Evolutionary conservation across 1,140 invertebrate genomes (phyloP), one percentile per base, ranked within the genome.

Genomic region (Ips nitidus): DNA sequence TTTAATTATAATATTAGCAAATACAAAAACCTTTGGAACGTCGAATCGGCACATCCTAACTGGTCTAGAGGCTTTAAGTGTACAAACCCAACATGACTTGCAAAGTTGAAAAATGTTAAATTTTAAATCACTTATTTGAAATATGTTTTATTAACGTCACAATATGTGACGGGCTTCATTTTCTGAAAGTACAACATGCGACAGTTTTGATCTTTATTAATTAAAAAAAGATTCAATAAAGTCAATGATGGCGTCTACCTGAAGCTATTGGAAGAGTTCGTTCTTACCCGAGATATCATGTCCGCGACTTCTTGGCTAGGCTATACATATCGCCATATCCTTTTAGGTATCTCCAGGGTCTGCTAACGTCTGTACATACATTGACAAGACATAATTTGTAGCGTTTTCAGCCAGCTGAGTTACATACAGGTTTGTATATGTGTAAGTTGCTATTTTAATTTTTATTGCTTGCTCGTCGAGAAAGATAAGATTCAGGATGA

Each of bases 1-100:
- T 75, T 75, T 76, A 75, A 76, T 76, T 76, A 76, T 75, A 76
- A 76, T 72, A 76, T 76, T 76, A 76, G 70, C 73, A 72, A 74
- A 71, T 65, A 76, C 73, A 75, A 76, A 75, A 73, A 70, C 52
- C 52, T 52, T 7, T 59, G 66, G 59, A 75, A 69, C 63, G 57
- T 71, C 66, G 68, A 72, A 65, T n/a, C 64, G 36, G 39, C 43
- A 60, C 65, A 59, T 64, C 61, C 70, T 47, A 41, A 65, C 52
- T 56, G 3, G 41, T 56, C 22, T 22, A 22, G 22, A 22, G 22
- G 22, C 22, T 22, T 22, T 22, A 22, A 22, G 22, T 22, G 22
- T 22, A 22, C 22, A 22, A 22, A 22, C 22, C 22, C 22, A 22
- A 22, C 22, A 22, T 22, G 22, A 22, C 22, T 22, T 22, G 22